Conservation (phyloP, 1,140 invertebrate genomes). For the Brevipalpus yothersi region DNA sequence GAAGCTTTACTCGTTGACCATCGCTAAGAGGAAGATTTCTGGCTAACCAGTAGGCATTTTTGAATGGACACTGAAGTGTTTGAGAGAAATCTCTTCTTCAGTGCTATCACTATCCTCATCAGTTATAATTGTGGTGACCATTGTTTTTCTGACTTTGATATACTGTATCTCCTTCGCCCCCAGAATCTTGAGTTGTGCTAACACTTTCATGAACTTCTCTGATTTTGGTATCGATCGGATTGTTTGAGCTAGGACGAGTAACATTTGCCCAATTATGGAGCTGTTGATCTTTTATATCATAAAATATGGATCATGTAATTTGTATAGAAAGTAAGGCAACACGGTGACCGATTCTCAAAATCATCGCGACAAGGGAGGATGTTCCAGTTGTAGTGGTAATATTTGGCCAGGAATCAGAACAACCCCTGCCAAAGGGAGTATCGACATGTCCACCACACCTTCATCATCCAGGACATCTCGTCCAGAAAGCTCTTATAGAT, state of each 20-base stretch:
- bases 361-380: slow-evolving; percentile 28
- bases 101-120: background rate
- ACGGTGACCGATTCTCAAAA: slow-evolving; percentile 26
- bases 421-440: slow-evolving; percentile 30
- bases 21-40: slow-evolving; percentile 40
- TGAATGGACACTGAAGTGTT: slow-evolving; percentile 8
- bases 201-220: background rate
- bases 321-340: slow-evolving; percentile 12
- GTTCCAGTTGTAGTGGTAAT: slow-evolving; percentile 37
- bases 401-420: slow-evolving; percentile 43
- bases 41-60: slow-evolving; percentile 48
- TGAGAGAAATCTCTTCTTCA: background rate
- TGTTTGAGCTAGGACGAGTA: background rate
- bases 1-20: slow-evolving; percentile 29
- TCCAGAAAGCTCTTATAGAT: slow-evolving; percentile 33
- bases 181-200: background rate
- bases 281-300: slow-evolving; percentile 1
- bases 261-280: background rate
- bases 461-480: slow-evolving; percentile 32
- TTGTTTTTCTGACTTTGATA: background rate
- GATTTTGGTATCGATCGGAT: background rate
- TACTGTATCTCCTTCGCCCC: background rate
- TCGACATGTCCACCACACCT: slow-evolving; percentile 24
- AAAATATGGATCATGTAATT: slow-evolving; percentile 14
- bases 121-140: background rate